A percentile compares a stretch with the other conserved stretches of the same genome.
Conservation (phyloP, 1,140 invertebrate species). For the Phthorimaea operculella region DNA sequence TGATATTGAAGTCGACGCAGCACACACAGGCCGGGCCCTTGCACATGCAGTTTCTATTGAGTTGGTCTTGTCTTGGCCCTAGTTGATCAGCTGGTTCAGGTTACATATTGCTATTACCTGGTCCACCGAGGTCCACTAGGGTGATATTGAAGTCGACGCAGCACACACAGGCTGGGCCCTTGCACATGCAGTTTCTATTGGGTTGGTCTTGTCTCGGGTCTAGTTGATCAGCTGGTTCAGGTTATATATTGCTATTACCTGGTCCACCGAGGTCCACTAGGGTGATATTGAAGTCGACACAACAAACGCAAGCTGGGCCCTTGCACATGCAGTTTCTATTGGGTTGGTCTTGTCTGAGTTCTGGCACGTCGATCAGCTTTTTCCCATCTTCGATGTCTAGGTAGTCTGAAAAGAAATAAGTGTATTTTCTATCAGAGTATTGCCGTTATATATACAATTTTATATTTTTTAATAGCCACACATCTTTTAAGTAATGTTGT, state of each 20-base stretch:
- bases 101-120: too few relatives aligned
- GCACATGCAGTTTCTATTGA: constrained; percentile 68
- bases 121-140: too few relatives aligned
- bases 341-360: constrained; percentile 39
- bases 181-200: constrained; percentile 70
- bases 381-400: constrained; percentile 47
- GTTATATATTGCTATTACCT: too few relatives aligned
- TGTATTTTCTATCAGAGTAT: too few relatives aligned
- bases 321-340: constrained; percentile 69
- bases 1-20: constrained; percentile 72
- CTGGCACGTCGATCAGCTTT: constrained; percentile 62
- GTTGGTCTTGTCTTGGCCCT: constrained; percentile 40
- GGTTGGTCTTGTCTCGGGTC: too few relatives aligned
- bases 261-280: constrained; percentile 72
- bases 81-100: constrained; percentile 65
- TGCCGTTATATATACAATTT: too few relatives aligned
- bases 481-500: too few relatives aligned
- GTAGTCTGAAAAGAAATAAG: constrained; percentile 51
- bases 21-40: constrained; percentile 69
- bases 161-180: constrained; percentile 70
- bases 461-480: too few relatives aligned
- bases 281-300: constrained; percentile 71
- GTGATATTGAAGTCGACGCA: constrained; percentile 73
- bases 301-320: constrained; percentile 70
- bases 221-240: too few relatives aligned